Conservation (phyloP, 1,140 invertebrate species). For the Trichonephila clavipes region DNA sequence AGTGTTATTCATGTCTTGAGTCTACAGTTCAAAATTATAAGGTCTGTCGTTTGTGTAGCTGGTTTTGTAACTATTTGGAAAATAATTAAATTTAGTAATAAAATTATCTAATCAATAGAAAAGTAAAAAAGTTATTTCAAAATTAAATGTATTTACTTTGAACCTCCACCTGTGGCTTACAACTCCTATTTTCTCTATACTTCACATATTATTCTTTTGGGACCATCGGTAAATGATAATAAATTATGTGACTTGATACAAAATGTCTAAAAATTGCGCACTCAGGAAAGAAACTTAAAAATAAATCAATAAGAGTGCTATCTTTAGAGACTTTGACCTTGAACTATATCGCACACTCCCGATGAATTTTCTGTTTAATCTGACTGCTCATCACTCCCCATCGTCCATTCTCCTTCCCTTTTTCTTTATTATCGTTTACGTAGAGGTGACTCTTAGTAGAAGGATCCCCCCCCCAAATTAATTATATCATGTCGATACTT, state of each 20-base stretch:
- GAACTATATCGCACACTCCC: conserved; percentile 62
- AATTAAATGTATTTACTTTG: no score
- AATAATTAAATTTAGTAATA: no score
- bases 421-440: neutral
- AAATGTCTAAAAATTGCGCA: conserved; percentile 48
- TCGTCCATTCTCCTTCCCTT: no score
- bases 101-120: no score
- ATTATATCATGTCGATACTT: no score
- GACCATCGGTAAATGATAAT: neutral
- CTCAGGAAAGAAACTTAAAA: conserved; percentile 25
- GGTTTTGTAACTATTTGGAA: no score
- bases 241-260: neutral
- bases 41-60: no score
- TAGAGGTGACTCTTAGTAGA: conserved; percentile 51
- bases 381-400: neutral
- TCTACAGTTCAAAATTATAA: no score
- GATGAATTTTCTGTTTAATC: conserved; percentile 28
- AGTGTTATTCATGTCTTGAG: no score
- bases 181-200: neutral
- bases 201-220: neutral
- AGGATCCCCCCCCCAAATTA: neutral
- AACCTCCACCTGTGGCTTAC: neutral
- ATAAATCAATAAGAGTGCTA: conserved; percentile 62
- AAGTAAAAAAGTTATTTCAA: no score
- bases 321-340: conserved; percentile 62